phyloP scores from a whole-genome alignment of 2,888 invertebrate genomes.

The Aspidiotus destructor region DNA sequence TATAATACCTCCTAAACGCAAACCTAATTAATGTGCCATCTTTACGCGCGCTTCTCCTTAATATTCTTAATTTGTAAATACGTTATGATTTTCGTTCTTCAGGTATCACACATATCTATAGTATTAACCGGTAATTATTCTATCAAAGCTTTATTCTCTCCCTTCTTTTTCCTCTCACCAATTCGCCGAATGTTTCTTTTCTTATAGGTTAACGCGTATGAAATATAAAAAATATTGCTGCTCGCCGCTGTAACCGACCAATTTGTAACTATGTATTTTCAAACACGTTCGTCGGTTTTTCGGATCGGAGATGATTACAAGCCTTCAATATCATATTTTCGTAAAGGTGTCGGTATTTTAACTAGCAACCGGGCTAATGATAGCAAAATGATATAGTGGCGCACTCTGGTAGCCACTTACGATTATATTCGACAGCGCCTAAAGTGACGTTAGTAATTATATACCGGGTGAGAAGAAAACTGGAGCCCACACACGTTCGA shows the following conservation, averaged over 20 bases:
- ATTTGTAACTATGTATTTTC: conserved; percentile 31
- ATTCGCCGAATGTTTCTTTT: conserved; percentile 6
- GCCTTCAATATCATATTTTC: conserved; percentile 1
- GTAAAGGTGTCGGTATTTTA: conserved; percentile 32
- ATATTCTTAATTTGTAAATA: not conserved
- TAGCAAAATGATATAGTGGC: conserved; percentile 31
- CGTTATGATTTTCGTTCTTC: conserved; percentile 1
- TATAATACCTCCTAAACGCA: no score
- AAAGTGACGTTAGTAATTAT: conserved; percentile 32
- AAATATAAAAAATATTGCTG: conserved; percentile 11
- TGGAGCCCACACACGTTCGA: conserved; percentile 30
- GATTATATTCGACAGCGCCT: conserved; percentile 28
- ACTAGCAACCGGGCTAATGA: conserved; percentile 33
- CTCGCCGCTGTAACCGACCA: conserved; percentile 12
- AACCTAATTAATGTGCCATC: not conserved
- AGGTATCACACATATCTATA: not conserved
- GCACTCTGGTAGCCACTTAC: conserved; percentile 31
- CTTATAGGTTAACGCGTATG: conserved; percentile 13
- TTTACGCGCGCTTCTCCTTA: not conserved
- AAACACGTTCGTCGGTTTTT: conserved; percentile 21
- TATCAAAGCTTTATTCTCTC: conserved; percentile 15
- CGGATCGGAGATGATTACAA: conserved; percentile 29
- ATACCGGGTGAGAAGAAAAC: conserved; percentile 19
- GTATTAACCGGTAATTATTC: conserved; percentile 19
- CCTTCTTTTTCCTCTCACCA: not conserved